phyloP scores from a whole-genome alignment of 2,797 vertebrate species.

The Pelodytes ibericus region DNA sequence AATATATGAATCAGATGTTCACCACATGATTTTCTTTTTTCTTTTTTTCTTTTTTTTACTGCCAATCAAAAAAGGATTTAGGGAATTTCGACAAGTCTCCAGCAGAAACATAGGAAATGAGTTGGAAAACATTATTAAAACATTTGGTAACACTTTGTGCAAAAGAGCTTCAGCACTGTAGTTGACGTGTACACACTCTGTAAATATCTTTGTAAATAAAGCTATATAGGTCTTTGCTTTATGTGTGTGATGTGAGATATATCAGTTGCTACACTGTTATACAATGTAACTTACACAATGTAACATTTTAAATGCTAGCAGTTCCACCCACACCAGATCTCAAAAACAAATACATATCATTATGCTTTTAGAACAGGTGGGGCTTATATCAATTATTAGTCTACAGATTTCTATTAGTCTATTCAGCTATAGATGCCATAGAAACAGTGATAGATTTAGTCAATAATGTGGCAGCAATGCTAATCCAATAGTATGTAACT shows the following conservation, averaged over 20 bases:
- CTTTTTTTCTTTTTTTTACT: slow-evolving; percentile 51
- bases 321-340: background rate
- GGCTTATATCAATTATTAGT: too few species aligned
- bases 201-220: slow-evolving; percentile 51
- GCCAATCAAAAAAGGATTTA: slow-evolving; percentile 56
- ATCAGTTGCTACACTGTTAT: slow-evolving; percentile 28
- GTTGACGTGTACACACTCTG: slow-evolving; percentile 54
- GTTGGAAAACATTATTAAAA: slow-evolving; percentile 54
- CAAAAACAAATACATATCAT: background rate
- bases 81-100: slow-evolving; percentile 50
- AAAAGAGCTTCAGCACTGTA: slow-evolving; percentile 49
- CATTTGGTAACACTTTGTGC: slow-evolving; percentile 56
- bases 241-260: slow-evolving; percentile 34
- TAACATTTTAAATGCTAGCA: background rate
- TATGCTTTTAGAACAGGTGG: too few species aligned
- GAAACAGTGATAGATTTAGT: too few species aligned
- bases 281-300: slow-evolving; percentile 31
- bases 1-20: slow-evolving; percentile 57
- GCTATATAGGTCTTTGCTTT: slow-evolving; percentile 28
- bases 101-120: slow-evolving; percentile 50
- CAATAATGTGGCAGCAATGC: too few species aligned
- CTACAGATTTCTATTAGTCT: too few species aligned
- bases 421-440: too few species aligned
- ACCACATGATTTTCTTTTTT: slow-evolving; percentile 51
- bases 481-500: too few species aligned